Percentiles rank a stretch among this genome's conserved stretches.
Evolutionary conservation across 2,888 invertebrate genomes (phyloP).

Genomic region (Monopis laevigella): DNA sequence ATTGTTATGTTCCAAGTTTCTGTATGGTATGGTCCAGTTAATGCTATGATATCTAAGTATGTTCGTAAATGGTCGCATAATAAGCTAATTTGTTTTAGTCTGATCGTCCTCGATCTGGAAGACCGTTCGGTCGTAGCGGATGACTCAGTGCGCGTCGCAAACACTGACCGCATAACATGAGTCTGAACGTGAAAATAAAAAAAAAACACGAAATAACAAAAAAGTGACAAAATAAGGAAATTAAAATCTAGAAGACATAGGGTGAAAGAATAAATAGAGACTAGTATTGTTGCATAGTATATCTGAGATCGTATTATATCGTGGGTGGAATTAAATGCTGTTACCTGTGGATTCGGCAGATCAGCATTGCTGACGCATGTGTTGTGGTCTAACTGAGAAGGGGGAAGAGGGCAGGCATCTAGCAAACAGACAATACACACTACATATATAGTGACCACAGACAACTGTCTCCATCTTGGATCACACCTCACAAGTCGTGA

Average conservation of each 20-base stretch:
- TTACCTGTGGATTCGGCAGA: slow-evolving; percentile 77
- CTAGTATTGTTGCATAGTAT: slow-evolving; percentile 53
- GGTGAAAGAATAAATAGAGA: slow-evolving; percentile 42
- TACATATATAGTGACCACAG: slow-evolving; percentile 72
- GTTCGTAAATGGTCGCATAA: slow-evolving; percentile 29
- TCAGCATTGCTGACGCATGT: slow-evolving; percentile 78
- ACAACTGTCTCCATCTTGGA: slow-evolving; percentile 65
- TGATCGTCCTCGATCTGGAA: slow-evolving; percentile 21
- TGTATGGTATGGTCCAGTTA: slow-evolving; percentile 53
- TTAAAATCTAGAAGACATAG: slow-evolving; percentile 51
- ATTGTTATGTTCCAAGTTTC: slow-evolving; percentile 25
- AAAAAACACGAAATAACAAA: slow-evolving; percentile 34
- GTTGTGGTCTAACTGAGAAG: slow-evolving; percentile 87
- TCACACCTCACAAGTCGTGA: slow-evolving; percentile 62
- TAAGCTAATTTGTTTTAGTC: slow-evolving; percentile 7
- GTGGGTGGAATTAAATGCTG: slow-evolving; percentile 62
- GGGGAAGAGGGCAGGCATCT: slow-evolving; percentile 94
- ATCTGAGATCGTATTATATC: slow-evolving; percentile 56
- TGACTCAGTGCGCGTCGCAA: slow-evolving; percentile 29
- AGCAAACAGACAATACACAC: slow-evolving; percentile 91
- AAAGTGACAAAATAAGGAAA: slow-evolving; percentile 39
- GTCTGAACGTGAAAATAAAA: slow-evolving; percentile 37
- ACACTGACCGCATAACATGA: slow-evolving; percentile 50
- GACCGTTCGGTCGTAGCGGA: slow-evolving; percentile 29
- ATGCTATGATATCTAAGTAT: slow-evolving; percentile 54